These are phyloP conservation scores for Chascanopsetta lugubris DNA, from an alignment of 2,113 vertebrate species.

Conservation along the genomic window DNA sequence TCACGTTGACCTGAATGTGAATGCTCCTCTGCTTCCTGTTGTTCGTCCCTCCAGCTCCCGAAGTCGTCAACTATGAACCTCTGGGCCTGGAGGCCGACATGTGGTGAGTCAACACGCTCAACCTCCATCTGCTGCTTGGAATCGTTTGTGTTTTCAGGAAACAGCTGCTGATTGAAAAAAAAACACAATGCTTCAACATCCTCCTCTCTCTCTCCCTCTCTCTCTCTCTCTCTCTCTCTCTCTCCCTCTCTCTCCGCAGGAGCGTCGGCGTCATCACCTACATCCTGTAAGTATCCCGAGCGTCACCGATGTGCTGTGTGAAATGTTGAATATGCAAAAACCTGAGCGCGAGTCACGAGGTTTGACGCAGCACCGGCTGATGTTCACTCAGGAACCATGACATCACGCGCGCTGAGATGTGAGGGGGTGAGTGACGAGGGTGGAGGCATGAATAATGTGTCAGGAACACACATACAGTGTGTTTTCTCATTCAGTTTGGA, in stretches of 20 bases:
- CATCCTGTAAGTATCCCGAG: conserved; percentile 76
- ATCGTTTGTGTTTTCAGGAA: background rate
- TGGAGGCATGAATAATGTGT: too few relatives aligned
- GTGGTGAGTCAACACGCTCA: conserved; percentile 86
- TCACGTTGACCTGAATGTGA: conserved; percentile 12
- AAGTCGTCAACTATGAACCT: conserved; percentile 98
- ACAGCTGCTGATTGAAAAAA: conserved; percentile 32
- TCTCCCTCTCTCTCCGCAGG: conserved; percentile 44
- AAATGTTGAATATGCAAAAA: background rate
- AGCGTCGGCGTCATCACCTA: conserved; percentile 78
- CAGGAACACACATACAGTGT: too few relatives aligned
- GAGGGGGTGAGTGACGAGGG: background rate
- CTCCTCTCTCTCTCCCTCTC: too few relatives aligned
- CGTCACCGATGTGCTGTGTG: background rate
- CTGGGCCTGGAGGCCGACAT: conserved; percentile 98
- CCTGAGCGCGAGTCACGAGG: too few relatives aligned
- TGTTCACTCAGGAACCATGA: background rate
- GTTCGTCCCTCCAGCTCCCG: conserved; percentile 87
- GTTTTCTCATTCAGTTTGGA: too few relatives aligned
- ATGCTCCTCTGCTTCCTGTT: conserved; percentile 20
- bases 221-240: too few relatives aligned
- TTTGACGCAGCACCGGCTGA: background rate
- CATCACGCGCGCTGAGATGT: background rate
- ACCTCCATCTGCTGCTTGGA: conserved; percentile 16
- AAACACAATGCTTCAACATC: too few relatives aligned